Base-by-base conservation (phyloP, 1,140 invertebrate genomes). In the Diplogasteroides magnus region DNA sequence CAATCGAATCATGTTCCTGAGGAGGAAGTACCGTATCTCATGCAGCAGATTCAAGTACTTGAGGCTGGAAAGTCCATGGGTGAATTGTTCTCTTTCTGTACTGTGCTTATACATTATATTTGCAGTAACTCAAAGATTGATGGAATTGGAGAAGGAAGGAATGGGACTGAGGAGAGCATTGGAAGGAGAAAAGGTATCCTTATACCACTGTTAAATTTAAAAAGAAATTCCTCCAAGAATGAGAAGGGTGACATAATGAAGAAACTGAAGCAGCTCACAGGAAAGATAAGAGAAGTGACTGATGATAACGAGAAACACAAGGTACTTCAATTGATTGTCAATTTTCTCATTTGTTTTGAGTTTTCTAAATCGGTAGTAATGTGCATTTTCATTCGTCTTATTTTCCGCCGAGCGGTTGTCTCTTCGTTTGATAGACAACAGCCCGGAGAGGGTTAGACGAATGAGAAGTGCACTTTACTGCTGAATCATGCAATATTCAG, bases 1-100 rank as follows among this genome's bases (percentile, higher is more conserved):
- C 64, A 58, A 23, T 62, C 65, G 2, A 68, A 70, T 23, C 59
- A 74, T 26, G 73, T 74, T 1, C 74, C 73, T 29, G 73, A 74
- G 29, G 74, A 65, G 14, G 74, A 75, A 61, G 31, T 75, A 37
- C 71, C 74, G 25, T 75, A 75, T 31, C 59, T 73, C n/a, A 29
- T 75, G 6, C 74, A 75, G 32, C 74, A 75, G 28, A 75, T 75
- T 3, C 74, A 75, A 67, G 71, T 73, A 15, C 64, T 75, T 1
- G 73, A 76, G 64, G 74, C 74, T n/a, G 71, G 67, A 14, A 75
- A 75, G 62, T 59, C 67, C 11, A 74, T 74, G 69, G 31, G 66
- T 64, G 62, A 63, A 13, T 11, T 60, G 15, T 61, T 64, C 28
- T 64, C 13, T 64, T n/a, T 59, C 13, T 66, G 14, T 13, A 13